These are phyloP conservation scores for Bombus impatiens DNA, from an alignment of 1,140 invertebrate species.

Conservation along the genomic window DNA sequence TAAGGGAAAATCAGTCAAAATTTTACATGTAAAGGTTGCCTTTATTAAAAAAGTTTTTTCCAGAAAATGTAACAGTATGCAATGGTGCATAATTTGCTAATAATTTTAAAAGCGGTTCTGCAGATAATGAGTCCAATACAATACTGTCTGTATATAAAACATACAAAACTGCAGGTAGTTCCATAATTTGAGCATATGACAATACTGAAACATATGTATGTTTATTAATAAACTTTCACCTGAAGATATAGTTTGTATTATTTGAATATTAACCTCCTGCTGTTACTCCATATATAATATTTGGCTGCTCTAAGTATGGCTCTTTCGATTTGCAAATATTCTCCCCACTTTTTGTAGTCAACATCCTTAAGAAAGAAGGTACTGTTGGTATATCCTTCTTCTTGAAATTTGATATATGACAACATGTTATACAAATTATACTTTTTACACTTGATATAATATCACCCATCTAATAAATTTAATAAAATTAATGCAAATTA, in stretches of 20 bases:
- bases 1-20: background rate
- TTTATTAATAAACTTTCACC: conserved; percentile 11
- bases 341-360: conserved; percentile 67
- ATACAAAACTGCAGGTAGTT: conserved; percentile 71
- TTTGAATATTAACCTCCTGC: conserved; percentile 75
- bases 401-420: conserved; percentile 74
- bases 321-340: conserved; percentile 52
- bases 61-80: conserved; percentile 58
- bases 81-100: conserved; percentile 66
- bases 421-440: conserved; percentile 69
- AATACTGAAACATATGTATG: conserved; percentile 67
- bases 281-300: conserved; percentile 76
- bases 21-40: conserved; percentile 79
- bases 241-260: background rate
- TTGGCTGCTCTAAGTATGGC: conserved; percentile 74
- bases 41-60: conserved; percentile 77
- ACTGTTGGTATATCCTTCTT: conserved; percentile 56
- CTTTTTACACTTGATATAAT: conserved; percentile 68
- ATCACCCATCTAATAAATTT: conserved; percentile 70
- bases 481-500: conserved; percentile 26
- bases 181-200: conserved; percentile 74
- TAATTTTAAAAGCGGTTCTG: conserved; percentile 72
- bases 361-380: conserved; percentile 71
- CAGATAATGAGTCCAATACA: conserved; percentile 73
- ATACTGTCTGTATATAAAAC: conserved; percentile 77